Conservation (phyloP, 2,888 invertebrate species). For the Siphlonurus alternatus region DNA sequence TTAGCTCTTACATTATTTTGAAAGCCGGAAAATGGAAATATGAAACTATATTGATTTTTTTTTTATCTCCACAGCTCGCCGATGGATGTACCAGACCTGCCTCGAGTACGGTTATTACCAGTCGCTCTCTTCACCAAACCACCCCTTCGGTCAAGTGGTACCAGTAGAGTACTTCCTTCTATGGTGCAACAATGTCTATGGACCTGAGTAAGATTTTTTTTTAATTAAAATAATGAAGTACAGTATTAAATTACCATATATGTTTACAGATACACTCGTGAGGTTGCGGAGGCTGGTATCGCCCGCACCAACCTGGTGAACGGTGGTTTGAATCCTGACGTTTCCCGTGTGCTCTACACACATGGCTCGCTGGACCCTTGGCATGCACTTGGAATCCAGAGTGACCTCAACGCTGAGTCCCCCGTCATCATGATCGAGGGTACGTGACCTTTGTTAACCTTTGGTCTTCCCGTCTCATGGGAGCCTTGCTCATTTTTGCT, state of each 20-base stretch:
- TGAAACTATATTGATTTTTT: too few relatives aligned
- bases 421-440: slow-evolving; percentile 62
- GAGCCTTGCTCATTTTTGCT: too few relatives aligned
- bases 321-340: slow-evolving; percentile 53
- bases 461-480: too few relatives aligned
- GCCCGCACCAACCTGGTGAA: slow-evolving; percentile 61
- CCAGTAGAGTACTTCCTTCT: slow-evolving; percentile 23
- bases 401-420: slow-evolving; percentile 34
- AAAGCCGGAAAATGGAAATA: too few relatives aligned
- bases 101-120: slow-evolving; percentile 34
- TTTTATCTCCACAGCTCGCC: neutral
- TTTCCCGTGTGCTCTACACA: slow-evolving; percentile 60
- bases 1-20: too few relatives aligned
- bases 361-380: slow-evolving; percentile 84
- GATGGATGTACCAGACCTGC: slow-evolving; percentile 33
- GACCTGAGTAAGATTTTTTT: slow-evolving; percentile 16
- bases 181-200: slow-evolving; percentile 24
- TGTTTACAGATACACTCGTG: slow-evolving; percentile 35
- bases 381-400: slow-evolving; percentile 60
- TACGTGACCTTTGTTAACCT: too few relatives aligned
- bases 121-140: slow-evolving; percentile 25
- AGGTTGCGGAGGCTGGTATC: slow-evolving; percentile 42
- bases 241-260: slow-evolving; percentile 10
- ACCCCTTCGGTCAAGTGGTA: slow-evolving; percentile 26
- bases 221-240: slow-evolving; percentile 21